Percentiles rank a stretch among this genome's conserved stretches.
These are phyloP conservation scores for Pseudococcus longispinus DNA, from an alignment of 2,888 invertebrate species.

Conservation along the genomic window DNA sequence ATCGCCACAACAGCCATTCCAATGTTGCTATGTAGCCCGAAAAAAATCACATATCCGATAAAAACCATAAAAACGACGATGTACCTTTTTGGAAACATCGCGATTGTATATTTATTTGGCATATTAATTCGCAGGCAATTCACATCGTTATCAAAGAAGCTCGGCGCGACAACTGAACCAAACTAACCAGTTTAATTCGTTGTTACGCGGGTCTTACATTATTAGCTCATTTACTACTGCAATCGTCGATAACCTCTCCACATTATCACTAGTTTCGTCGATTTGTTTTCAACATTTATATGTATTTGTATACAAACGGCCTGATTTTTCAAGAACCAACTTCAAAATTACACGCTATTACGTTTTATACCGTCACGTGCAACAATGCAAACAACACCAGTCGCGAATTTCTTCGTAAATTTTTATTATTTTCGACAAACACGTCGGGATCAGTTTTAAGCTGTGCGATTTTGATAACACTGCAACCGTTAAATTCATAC, in stretches of 20 bases:
- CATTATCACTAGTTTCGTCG: neutral
- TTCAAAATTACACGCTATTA: neutral
- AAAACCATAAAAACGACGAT: neutral
- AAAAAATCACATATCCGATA: constrained; percentile 25
- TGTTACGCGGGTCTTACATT: neutral
- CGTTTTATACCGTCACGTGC: neutral
- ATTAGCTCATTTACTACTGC: neutral
- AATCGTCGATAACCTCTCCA: neutral
- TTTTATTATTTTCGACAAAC: neutral
- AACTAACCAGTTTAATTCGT: neutral
- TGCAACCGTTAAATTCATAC: too few species aligned
- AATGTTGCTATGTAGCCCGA: constrained; percentile 4
- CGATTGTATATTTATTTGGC: neutral
- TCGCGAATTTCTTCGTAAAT: neutral
- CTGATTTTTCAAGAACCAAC: neutral
- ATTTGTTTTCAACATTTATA: neutral
- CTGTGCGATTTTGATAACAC: neutral
- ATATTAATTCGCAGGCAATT: neutral
- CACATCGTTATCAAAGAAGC: neutral
- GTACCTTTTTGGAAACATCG: neutral
- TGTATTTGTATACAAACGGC: too few species aligned
- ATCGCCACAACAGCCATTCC: neutral
- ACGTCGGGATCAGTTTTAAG: neutral
- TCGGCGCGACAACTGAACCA: neutral
- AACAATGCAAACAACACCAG: neutral